Conservation (phyloP, 2,113 vertebrate species). For the Helogale parvula region DNA sequence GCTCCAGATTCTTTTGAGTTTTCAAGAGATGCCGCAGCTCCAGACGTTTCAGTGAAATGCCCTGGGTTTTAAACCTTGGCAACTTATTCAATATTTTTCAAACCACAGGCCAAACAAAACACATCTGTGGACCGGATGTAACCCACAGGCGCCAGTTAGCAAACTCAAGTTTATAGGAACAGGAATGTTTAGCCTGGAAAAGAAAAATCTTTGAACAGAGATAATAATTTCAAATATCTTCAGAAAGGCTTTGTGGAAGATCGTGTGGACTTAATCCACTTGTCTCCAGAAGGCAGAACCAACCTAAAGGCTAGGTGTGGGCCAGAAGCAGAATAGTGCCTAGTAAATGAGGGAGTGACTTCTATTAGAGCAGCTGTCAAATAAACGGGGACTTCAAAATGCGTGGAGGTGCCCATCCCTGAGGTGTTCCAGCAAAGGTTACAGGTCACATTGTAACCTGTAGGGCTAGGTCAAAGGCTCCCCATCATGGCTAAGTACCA, state of each 20-base stretch:
- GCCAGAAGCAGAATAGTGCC: not conserved
- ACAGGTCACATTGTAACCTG: not conserved
- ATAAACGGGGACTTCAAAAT: not conserved
- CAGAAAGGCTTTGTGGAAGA: not conserved
- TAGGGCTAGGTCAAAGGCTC: not conserved
- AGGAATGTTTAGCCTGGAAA: conserved; percentile 21
- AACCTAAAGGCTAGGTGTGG: not conserved
- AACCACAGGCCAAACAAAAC: conserved; percentile 69
- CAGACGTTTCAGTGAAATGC: conserved; percentile 26
- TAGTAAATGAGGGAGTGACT: no score
- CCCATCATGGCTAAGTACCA: not conserved
- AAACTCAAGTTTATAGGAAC: conserved; percentile 52
- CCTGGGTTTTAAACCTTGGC: conserved; percentile 43
- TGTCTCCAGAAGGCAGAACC: not conserved
- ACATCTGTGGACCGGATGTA: conserved; percentile 58
- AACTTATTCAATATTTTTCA: conserved; percentile 63
- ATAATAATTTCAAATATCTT: not conserved
- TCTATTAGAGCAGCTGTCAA: not conserved
- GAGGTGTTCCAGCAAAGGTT: not conserved
- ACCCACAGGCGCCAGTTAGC: conserved; percentile 61
- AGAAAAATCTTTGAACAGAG: conserved; percentile 23
- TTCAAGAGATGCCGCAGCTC: not conserved
- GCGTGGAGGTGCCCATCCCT: not conserved
- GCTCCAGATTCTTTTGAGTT: not conserved
- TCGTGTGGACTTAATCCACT: no score